Evolutionary conservation across 2,888 invertebrate species (phyloP).

Genomic region (Zhuqinia jingwanae): DNA sequence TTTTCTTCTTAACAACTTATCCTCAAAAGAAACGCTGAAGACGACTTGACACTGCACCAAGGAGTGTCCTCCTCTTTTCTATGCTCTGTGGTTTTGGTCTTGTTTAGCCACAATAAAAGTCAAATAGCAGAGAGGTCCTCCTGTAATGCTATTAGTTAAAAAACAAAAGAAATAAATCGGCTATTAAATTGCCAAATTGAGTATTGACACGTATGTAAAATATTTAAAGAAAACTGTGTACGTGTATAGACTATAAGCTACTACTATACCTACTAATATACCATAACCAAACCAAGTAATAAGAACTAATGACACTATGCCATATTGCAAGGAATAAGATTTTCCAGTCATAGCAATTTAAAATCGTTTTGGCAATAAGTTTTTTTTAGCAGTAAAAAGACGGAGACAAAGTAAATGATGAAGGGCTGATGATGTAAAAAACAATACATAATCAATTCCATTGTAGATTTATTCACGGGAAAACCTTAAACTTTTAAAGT

Average conservation of each 20-base stretch:
- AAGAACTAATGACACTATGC: too few relatives aligned
- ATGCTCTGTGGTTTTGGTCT: constrained; percentile 22
- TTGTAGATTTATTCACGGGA: constrained; percentile 27
- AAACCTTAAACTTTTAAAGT: constrained; percentile 8
- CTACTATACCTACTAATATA: too few relatives aligned
- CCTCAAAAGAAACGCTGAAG: too few relatives aligned
- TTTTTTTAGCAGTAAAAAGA: not conserved
- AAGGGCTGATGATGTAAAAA: constrained; percentile 15
- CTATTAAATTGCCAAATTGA: too few relatives aligned
- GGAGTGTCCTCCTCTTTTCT: constrained; percentile 27
- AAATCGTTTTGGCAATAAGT: constrained; percentile 20
- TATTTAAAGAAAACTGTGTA: too few relatives aligned
- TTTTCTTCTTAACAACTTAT: not conserved
- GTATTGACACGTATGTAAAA: too few relatives aligned
- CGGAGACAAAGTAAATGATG: not conserved
- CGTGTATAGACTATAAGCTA: too few relatives aligned
- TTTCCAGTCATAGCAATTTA: constrained; percentile 18
- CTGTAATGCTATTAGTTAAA: constrained; percentile 25
- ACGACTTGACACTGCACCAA: too few relatives aligned
- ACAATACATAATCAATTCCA: constrained; percentile 28
- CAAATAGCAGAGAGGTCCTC: not conserved
- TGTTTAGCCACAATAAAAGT: constrained; percentile 16
- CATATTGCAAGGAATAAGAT: not conserved
- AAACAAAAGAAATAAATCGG: constrained; percentile 20
- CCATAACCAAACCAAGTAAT: not conserved